These are phyloP conservation scores for Erannis defoliaria DNA, from an alignment of 2,888 invertebrate species.

Conservation along the genomic window DNA sequence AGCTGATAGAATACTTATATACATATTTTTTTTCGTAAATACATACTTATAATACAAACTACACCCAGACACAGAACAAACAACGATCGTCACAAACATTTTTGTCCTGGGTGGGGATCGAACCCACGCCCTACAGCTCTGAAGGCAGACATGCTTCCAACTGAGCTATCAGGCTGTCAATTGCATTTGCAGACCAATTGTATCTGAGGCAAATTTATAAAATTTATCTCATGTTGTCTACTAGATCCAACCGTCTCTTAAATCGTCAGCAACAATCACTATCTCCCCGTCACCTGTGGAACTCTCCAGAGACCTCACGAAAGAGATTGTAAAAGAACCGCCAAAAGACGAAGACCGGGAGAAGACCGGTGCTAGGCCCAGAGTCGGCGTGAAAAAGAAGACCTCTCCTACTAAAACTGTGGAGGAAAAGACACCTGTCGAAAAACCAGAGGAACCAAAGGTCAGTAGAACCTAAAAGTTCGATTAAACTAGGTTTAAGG, in stretches of 20 bases:
- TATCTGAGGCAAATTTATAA: too few relatives aligned
- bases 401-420: slow-evolving; percentile 58
- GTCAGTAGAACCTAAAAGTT: slow-evolving; percentile 45
- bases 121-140: too few relatives aligned
- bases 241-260: slow-evolving; percentile 65
- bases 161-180: too few relatives aligned
- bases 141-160: too few relatives aligned
- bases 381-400: slow-evolving; percentile 63
- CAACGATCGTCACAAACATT: too few relatives aligned
- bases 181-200: too few relatives aligned
- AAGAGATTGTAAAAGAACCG: slow-evolving; percentile 61
- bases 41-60: too few relatives aligned
- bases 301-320: slow-evolving; percentile 63
- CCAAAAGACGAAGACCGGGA: slow-evolving; percentile 62
- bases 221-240: slow-evolving; percentile 35
- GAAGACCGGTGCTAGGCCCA: slow-evolving; percentile 62
- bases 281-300: slow-evolving; percentile 64
- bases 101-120: too few relatives aligned
- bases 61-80: too few relatives aligned
- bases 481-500: too few relatives aligned
- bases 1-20: too few relatives aligned
- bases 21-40: too few relatives aligned
- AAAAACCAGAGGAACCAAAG: slow-evolving; percentile 70
- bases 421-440: slow-evolving; percentile 62
- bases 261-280: slow-evolving; percentile 79